These are phyloP conservation scores for Lagria hirta DNA, from an alignment of 2,888 invertebrate species.

Conservation along the genomic window DNA sequence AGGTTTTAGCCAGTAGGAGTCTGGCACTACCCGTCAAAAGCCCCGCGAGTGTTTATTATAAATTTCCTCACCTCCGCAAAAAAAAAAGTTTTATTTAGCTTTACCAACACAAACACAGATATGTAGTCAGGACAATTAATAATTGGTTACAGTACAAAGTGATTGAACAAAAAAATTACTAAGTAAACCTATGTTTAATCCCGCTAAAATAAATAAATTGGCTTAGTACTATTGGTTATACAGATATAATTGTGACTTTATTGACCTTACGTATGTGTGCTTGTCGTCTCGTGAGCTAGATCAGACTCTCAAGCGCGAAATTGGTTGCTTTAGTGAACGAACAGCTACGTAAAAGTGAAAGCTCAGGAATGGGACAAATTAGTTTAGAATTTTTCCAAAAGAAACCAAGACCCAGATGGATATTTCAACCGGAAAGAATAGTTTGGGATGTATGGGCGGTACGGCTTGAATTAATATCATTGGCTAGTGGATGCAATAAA, in stretches of 20 bases:
- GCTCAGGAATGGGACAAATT: conserved; percentile 76
- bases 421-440: conserved; percentile 86
- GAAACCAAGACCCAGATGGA: conserved; percentile 85
- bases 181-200: no score
- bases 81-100: no score
- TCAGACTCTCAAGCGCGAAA: conserved; percentile 71
- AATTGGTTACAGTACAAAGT: no score
- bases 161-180: no score
- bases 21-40: no score
- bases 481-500: conserved; percentile 84
- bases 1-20: no score
- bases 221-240: conserved; percentile 92
- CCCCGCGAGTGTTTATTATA: no score
- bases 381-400: conserved; percentile 94
- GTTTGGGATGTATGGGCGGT: conserved; percentile 99
- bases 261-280: conserved; percentile 96
- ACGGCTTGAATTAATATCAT: conserved; percentile 81
- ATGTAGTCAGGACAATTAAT: no score
- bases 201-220: no score
- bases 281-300: conserved; percentile 82
- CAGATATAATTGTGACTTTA: conserved; percentile 96
- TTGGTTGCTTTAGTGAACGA: conserved; percentile 79
- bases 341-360: conserved; percentile 68
- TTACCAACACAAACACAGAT: no score
- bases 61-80: no score